These are phyloP conservation scores for Catocala nupta DNA, from an alignment of 2,888 invertebrate genomes.

Conservation along the genomic window DNA sequence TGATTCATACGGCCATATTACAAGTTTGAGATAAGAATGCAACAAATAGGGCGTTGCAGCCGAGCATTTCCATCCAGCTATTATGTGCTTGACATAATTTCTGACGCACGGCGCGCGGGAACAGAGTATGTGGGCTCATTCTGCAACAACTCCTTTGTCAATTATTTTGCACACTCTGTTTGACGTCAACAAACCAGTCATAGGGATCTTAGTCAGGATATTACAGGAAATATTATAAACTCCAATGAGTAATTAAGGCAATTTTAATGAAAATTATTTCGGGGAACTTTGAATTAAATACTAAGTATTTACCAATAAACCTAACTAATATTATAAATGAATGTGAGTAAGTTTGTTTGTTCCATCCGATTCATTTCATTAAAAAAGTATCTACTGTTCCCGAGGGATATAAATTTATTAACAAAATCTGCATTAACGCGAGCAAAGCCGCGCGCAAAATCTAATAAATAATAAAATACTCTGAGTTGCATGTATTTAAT, in stretches of 20 bases:
- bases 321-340: no score
- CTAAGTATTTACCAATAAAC: no score
- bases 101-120: constrained; percentile 61
- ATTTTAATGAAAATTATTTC: constrained; percentile 4
- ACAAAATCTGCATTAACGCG: no score
- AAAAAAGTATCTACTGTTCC: no score
- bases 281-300: not conserved
- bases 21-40: constrained; percentile 81
- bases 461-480: constrained; percentile 39
- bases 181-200: constrained; percentile 55
- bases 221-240: constrained; percentile 28
- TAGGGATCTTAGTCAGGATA: constrained; percentile 41
- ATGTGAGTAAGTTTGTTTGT: no score
- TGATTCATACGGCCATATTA: constrained; percentile 78
- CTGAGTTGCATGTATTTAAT: constrained; percentile 61
- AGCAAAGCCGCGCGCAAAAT: not conserved
- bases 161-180: constrained; percentile 38
- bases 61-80: constrained; percentile 69
- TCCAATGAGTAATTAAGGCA: constrained; percentile 35
- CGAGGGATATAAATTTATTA: no score
- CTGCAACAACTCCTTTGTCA: constrained; percentile 45
- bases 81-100: constrained; percentile 79
- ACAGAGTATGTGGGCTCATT: constrained; percentile 60
- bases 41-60: constrained; percentile 81
- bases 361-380: no score